phyloP scores from a whole-genome alignment of 2,113 vertebrate species.

The Engystomops pustulosus region DNA sequence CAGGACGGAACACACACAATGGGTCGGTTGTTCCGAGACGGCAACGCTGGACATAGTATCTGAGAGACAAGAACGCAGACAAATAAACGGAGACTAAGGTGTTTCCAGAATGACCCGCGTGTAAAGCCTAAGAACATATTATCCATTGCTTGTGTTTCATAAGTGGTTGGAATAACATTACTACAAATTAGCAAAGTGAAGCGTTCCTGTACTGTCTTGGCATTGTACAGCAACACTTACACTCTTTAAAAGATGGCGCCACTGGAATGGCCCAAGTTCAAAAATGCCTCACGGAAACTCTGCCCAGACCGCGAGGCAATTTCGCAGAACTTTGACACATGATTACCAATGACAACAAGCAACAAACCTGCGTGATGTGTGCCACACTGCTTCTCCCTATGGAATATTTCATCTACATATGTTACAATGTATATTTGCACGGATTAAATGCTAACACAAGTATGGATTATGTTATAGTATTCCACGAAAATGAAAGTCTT shows the following conservation, averaged over 20 bases:
- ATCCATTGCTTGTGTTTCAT: conserved; percentile 37
- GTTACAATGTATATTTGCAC: conserved; percentile 39
- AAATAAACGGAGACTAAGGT: conserved; percentile 48
- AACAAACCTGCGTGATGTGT: conserved; percentile 39
- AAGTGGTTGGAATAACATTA: conserved; percentile 57
- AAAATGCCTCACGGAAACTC: conserved; percentile 49
- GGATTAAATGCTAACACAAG: conserved; percentile 10
- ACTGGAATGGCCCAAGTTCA: conserved; percentile 31
- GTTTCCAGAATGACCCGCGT: conserved; percentile 29
- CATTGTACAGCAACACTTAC: conserved; percentile 43
- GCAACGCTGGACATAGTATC: conserved; percentile 18
- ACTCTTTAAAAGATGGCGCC: conserved; percentile 52
- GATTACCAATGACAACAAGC: conserved; percentile 52
- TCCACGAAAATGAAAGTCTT: neutral
- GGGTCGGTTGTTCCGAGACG: conserved; percentile 10
- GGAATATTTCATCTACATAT: conserved; percentile 29
- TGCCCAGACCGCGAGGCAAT: conserved; percentile 35
- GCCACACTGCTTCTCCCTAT: conserved; percentile 20
- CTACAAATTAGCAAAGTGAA: conserved; percentile 45
- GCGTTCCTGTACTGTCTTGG: conserved; percentile 38
- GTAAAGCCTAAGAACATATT: conserved; percentile 37
- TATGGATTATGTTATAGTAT: neutral
- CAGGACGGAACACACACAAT: conserved; percentile 28
- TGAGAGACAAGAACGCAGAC: conserved; percentile 38
- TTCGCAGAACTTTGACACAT: conserved; percentile 44